Percentiles rank a stretch among this genome's conserved stretches.
Evolutionary conservation across 2,888 invertebrate species (phyloP).

Genomic region (Tipula confusa): DNA sequence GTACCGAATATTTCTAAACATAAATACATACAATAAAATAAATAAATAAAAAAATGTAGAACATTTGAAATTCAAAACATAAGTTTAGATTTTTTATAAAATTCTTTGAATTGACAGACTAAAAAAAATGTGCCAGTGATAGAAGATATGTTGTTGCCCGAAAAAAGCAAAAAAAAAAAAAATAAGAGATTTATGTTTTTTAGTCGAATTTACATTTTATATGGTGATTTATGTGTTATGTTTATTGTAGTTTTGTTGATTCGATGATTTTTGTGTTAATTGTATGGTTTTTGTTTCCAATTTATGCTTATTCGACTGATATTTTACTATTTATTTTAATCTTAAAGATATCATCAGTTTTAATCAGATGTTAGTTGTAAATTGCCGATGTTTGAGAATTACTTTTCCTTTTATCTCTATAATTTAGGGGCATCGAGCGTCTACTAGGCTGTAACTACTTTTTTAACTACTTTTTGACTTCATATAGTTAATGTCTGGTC

Average conservation of each 20-base stretch:
- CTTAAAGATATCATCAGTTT: too few species aligned
- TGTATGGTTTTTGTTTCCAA: not conserved
- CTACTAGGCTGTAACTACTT: too few species aligned
- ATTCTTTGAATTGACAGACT: not conserved
- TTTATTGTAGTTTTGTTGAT: not conserved
- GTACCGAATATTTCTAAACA: slow-evolving; percentile 9
- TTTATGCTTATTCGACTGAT: not conserved
- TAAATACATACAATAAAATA: not conserved
- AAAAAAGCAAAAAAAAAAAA: too few species aligned
- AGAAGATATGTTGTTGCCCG: not conserved
- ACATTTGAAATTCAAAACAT: not conserved
- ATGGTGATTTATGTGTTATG: not conserved
- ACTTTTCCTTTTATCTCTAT: too few species aligned
- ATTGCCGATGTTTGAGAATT: too few species aligned
- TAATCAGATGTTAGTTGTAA: too few species aligned
- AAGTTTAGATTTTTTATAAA: not conserved
- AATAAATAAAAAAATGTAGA: not conserved
- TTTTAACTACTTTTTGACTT: too few species aligned
- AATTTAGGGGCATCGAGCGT: too few species aligned
- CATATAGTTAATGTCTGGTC: too few species aligned
- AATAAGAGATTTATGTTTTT: not conserved
- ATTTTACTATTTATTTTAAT: not conserved
- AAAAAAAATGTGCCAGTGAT: not conserved
- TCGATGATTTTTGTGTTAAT: not conserved
- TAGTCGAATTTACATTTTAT: not conserved